phyloP scores from a whole-genome alignment of 2,113 vertebrate genomes.

The Catharus bicknelli region DNA sequence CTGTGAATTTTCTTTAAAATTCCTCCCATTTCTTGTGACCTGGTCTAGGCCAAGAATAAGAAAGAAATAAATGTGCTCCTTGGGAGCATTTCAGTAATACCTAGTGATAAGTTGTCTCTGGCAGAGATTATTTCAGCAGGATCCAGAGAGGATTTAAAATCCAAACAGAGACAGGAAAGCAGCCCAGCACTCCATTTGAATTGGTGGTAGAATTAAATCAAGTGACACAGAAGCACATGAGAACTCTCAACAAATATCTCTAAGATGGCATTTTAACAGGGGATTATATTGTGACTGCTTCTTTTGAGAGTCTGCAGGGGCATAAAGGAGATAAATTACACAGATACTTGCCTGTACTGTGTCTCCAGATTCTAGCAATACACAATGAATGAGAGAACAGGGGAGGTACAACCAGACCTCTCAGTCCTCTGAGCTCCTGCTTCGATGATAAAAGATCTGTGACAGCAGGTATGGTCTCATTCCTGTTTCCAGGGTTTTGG shows the following conservation, averaged over 20 bases:
- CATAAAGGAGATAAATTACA: not conserved
- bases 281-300: not conserved
- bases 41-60: conserved; percentile 50
- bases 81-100: conserved; percentile 54
- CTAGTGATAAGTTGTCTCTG: conserved; percentile 57
- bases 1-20: conserved; percentile 49
- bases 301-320: not conserved
- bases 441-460: not conserved
- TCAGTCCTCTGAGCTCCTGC: not conserved
- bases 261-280: not conserved
- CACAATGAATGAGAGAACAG: not conserved
- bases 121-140: conserved; percentile 40
- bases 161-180: conserved; percentile 33
- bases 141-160: conserved; percentile 51
- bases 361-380: not conserved
- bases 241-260: not conserved
- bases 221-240: not conserved
- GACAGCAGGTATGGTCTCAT: not conserved
- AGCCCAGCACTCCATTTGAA: not conserved
- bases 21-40: conserved; percentile 39
- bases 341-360: not conserved
- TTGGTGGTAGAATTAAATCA: conserved; percentile 25
- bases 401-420: not conserved
- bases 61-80: conserved; percentile 52
- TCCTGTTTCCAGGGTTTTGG: not conserved